phyloP scores from a whole-genome alignment of 2,888 invertebrate species.

The Pharmacophagus antenor region DNA sequence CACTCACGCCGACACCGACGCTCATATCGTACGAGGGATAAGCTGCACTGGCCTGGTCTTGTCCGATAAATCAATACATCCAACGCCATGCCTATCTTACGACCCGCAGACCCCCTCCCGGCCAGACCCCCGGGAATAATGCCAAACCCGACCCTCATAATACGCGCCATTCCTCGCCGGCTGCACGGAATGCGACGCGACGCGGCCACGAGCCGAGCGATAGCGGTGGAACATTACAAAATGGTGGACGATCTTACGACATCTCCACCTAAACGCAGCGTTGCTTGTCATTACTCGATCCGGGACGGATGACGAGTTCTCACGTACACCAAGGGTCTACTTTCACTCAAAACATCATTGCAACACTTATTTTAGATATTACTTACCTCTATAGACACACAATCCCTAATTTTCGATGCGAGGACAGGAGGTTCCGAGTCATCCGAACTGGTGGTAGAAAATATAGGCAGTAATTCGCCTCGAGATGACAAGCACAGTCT shows the following conservation, averaged over 20 bases:
- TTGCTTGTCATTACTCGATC: slow-evolving; percentile 75
- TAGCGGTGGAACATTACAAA: slow-evolving; percentile 79
- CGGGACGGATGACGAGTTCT: slow-evolving; percentile 79
- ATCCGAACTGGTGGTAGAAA: slow-evolving; percentile 80
- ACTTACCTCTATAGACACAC: slow-evolving; percentile 85
- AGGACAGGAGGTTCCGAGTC: slow-evolving; percentile 78
- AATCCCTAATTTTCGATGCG: slow-evolving; percentile 83
- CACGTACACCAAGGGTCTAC: slow-evolving; percentile 74
- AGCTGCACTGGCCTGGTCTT: slow-evolving; percentile 75
- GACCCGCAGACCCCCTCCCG: slow-evolving; percentile 68
- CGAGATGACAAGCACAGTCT: slow-evolving; percentile 83
- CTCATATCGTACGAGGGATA: slow-evolving; percentile 68
- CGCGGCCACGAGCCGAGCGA: slow-evolving; percentile 75
- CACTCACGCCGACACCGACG: slow-evolving; percentile 76
- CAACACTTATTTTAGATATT: slow-evolving; percentile 56
- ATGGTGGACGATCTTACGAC: slow-evolving; percentile 83
- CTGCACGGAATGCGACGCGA: slow-evolving; percentile 76
- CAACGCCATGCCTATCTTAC: slow-evolving; percentile 62
- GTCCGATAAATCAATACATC: slow-evolving; percentile 78
- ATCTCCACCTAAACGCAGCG: slow-evolving; percentile 77
- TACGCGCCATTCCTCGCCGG: slow-evolving; percentile 71
- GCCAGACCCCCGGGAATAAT: slow-evolving; percentile 73
- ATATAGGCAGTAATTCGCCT: slow-evolving; percentile 82
- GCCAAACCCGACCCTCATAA: slow-evolving; percentile 72
- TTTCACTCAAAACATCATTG: slow-evolving; percentile 73